Evolutionary conservation across 2,888 invertebrate species (phyloP).

Genomic region (Coremacera marginata): DNA sequence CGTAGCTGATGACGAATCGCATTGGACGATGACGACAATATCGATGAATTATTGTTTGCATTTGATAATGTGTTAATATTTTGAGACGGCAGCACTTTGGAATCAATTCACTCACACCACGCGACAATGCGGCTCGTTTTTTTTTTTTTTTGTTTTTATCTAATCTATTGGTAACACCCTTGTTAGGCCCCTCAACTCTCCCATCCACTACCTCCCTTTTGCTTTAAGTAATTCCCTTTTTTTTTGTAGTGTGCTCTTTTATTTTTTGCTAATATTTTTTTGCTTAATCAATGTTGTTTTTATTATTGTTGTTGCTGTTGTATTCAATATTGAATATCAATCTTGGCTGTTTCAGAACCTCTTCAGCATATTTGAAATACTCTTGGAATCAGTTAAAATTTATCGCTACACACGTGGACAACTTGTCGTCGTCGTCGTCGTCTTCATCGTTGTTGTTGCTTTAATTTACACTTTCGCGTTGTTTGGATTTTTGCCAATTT

Average conservation of each 20-base stretch:
- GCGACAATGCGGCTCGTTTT: background rate
- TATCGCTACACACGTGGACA: constrained; percentile 61
- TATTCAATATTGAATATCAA: constrained; percentile 8
- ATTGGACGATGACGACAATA: background rate
- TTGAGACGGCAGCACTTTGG: no score
- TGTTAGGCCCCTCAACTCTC: background rate
- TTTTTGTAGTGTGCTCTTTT: background rate
- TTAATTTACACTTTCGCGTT: background rate
- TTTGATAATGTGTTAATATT: no score
- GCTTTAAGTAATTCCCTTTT: background rate
- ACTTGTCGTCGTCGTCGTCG: constrained; percentile 48
- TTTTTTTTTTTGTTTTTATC: background rate
- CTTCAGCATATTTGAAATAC: constrained; percentile 51
- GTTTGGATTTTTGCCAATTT: constrained; percentile 18
- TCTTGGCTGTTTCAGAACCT: constrained; percentile 16
- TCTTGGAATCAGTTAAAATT: constrained; percentile 60
- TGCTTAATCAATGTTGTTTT: constrained; percentile 5
- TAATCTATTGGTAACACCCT: constrained; percentile 1
- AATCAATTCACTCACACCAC: no score
- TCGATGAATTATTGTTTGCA: background rate
- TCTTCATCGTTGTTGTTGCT: constrained; percentile 1
- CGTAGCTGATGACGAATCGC: background rate
- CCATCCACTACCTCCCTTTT: no score
- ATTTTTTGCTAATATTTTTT: background rate
- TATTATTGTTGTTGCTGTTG: background rate